Conservation (phyloP, 2,797 vertebrate species). For the Sarcophilus harrisii region DNA sequence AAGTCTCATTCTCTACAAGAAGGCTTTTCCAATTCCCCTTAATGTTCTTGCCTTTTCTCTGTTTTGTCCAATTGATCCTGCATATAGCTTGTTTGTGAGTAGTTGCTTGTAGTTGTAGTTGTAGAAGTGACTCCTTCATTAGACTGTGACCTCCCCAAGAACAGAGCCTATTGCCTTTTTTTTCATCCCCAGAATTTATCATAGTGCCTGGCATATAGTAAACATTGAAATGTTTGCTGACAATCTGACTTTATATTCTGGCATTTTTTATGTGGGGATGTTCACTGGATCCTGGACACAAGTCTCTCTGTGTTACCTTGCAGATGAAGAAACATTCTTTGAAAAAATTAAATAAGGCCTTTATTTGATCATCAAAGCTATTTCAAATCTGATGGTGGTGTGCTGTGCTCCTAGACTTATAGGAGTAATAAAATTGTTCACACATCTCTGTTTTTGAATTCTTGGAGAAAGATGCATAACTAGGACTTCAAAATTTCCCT, state of each 20-base stretch:
- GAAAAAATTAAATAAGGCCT: constrained; percentile 38
- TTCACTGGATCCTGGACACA: constrained; percentile 62
- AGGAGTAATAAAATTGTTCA: constrained; percentile 1
- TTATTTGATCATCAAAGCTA: constrained; percentile 69
- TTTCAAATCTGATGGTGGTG: constrained; percentile 50
- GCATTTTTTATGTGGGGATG: background rate
- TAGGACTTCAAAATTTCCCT: constrained; percentile 20
- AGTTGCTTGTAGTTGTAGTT: background rate
- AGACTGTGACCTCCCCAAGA: background rate
- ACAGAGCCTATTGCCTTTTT: background rate
- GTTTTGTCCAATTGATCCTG: background rate
- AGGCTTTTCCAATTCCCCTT: background rate
- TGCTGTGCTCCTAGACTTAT: background rate
- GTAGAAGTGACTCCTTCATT: no score
- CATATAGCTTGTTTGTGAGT: background rate
- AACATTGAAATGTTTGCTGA: background rate
- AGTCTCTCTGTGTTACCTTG: constrained; percentile 64
- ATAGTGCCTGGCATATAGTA: background rate
- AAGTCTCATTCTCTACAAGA: background rate
- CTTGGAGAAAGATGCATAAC: background rate
- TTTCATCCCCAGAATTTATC: background rate
- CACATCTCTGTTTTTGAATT: background rate
- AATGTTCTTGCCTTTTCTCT: background rate
- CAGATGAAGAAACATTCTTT: constrained; percentile 79
- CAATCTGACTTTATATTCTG: background rate